A percentile compares a stretch with the other conserved stretches of the same genome.
These are phyloP conservation scores for Acropora tenuis DNA, from an alignment of 64 coral and sea anemone genomes.

Conservation along the genomic window DNA sequence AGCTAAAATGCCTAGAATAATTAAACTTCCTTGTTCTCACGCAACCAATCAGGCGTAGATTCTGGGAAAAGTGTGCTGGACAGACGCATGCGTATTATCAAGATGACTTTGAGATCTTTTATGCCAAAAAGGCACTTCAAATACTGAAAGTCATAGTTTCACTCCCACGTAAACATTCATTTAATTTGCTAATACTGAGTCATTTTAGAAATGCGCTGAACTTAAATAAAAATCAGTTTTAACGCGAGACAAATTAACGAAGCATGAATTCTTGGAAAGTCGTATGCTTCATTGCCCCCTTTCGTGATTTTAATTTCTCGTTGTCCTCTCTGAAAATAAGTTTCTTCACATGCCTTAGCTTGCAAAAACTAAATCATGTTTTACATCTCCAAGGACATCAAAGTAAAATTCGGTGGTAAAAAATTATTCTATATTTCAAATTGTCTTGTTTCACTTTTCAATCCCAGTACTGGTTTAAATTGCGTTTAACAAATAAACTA, in stretches of 20 bases:
- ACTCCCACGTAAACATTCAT: no score
- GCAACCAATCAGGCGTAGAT: not conserved
- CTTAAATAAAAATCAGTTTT: not conserved
- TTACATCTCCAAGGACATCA: not conserved
- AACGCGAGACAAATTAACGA: not conserved
- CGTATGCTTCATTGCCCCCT: not conserved
- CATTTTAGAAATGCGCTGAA: not conserved
- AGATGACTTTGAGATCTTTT: no score
- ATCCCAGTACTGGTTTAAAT: not conserved
- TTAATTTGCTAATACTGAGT: not conserved
- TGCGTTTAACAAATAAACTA: not conserved
- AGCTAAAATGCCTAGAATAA: not conserved
- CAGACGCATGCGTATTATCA: not conserved
- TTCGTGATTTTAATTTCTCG: not conserved
- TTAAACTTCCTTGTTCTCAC: not conserved
- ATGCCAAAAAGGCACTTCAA: no score
- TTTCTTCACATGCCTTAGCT: not conserved
- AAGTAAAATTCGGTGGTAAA: not conserved
- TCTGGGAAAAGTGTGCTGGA: not conserved
- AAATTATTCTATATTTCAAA: no score
- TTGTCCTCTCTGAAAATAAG: not conserved
- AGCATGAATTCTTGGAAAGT: conserved; percentile 32
- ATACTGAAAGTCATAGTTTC: no score
- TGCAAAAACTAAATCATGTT: not conserved
- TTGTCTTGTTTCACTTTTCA: no score